Conservation (phyloP, 2,888 invertebrate genomes). For the Diplolepis rosae region DNA sequence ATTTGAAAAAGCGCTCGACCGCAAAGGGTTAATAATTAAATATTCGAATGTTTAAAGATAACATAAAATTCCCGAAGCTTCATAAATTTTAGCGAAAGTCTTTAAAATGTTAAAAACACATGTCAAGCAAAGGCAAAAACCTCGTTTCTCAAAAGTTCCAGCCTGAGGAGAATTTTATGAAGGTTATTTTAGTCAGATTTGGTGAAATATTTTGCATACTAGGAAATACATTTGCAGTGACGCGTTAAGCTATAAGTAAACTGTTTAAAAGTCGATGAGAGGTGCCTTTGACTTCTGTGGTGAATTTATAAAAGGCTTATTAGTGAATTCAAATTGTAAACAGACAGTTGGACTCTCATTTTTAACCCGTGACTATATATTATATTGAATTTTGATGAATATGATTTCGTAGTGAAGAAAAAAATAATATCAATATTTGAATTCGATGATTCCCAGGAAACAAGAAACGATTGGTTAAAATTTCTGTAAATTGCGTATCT, state of each 20-base stretch:
- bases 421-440: background rate
- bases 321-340: background rate
- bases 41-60: too few species aligned
- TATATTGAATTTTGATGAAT: background rate
- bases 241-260: background rate
- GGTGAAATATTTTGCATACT: slow-evolving; percentile 1
- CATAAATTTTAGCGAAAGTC: too few species aligned
- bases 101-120: background rate
- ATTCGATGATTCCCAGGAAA: too few species aligned
- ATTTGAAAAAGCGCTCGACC: too few species aligned
- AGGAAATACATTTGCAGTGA: background rate
- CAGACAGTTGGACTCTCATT: background rate
- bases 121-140: background rate
- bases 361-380: background rate
- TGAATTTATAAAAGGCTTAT: background rate
- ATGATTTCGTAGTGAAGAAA: background rate
- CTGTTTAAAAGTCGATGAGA: background rate
- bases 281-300: background rate
- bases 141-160: background rate
- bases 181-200: background rate
- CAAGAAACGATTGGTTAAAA: too few species aligned
- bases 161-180: too few species aligned
- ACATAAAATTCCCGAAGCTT: too few species aligned
- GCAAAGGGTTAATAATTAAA: too few species aligned
- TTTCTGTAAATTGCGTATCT: too few species aligned